Evolutionary conservation across 2,113 vertebrate species (phyloP), one percentile per base, ranked within the genome.

Genomic region (Halichoeres trimaculatus): DNA sequence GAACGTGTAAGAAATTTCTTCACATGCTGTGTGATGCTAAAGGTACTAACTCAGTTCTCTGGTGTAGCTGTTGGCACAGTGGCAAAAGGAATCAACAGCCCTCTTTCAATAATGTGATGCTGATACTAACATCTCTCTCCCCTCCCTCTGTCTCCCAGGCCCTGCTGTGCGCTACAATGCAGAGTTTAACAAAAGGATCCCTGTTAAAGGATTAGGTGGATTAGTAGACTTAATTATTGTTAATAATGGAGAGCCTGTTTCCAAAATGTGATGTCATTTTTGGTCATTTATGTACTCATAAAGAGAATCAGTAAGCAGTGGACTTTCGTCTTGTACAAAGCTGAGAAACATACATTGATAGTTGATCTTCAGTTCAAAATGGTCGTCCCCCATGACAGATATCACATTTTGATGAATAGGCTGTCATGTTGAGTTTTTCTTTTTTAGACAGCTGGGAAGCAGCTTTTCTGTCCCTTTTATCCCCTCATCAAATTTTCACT

Each of bases 151-250:
- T 84, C 74, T 84, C 85, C 91, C 87, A 95, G 94, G 94, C 52
- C 94, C 94, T 17, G 94, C 90, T 22, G 34, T 94, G 69, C 58
- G 1, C 78, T 83, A 91, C 90, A 94, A 93, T 69, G 36, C 90
- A 65, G 79, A 88, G 50, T 92, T 94, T 94, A 81, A 92, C 91
- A 93, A 92, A 84, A 88, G 85, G 87, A 93, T 94, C 83, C 91
- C 85, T 66, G 89, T 93, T 53, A 86, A 92, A 89, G 91, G 91
- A 93, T 87, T 94, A 90, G 94, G 94, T 95, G 75, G 85, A 78
- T 82, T 36, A 34, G 69, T 57, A 73, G 43, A 72, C 14, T 23
- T 12, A n/a, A 81, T 69, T 76, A 34, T 68, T 61, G 34, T 16
- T 58, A 11, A 54, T 58, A 16, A 58, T 48, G 0, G 26, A 72